Evolutionary conservation across 2,888 invertebrate genomes (phyloP), one percentile per base, ranked within the genome.

Genomic region (Athalia circularis): DNA sequence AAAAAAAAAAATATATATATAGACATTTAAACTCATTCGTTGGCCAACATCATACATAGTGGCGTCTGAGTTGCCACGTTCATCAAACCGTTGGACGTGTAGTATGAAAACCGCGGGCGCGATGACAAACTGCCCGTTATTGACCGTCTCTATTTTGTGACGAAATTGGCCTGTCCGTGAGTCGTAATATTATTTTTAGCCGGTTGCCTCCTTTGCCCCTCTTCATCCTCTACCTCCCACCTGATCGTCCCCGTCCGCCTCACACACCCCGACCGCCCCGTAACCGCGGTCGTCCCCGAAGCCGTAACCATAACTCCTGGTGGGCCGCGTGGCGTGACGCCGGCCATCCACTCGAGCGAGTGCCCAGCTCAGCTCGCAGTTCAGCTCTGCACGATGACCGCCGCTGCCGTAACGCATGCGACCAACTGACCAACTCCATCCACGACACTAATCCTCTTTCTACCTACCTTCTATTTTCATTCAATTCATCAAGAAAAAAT

Each of bases 241-340:
- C 57, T 59, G 57, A 70, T 57, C 59, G 45, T 52, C 70, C 52
- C 11, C 52, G 11, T 52, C 52, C 52, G 7, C 52, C 52, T 54
- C 7, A 9, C n/a, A 54, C 54, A 9, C 9, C 59, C 72, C 45
- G 72, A 45, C 45, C 75, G 47, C 52, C 75, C 75, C 75, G 75
- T 45, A 47, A 50, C 75, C 61, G 62, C 75, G 62, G 75, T 75
- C 75, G 84, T 85, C 87, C 82, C 83, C 84, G 79, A 82, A 85
- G 85, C 87, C 85, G 87, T 87, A 86, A 87, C 88, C 88, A 88
- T 89, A 89, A 89, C 84, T 89, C 88, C 87, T 86, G 84, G 85
- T 80, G 82, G 83, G 82, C 84, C 84, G 85, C 82, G 83, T 88
- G 85, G 86, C 89, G 87, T 88, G 88, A 88, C 87, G 87, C 84